phyloP scores from a whole-genome alignment of 2,113 vertebrate species.

The Rhagologus leucostigma region DNA sequence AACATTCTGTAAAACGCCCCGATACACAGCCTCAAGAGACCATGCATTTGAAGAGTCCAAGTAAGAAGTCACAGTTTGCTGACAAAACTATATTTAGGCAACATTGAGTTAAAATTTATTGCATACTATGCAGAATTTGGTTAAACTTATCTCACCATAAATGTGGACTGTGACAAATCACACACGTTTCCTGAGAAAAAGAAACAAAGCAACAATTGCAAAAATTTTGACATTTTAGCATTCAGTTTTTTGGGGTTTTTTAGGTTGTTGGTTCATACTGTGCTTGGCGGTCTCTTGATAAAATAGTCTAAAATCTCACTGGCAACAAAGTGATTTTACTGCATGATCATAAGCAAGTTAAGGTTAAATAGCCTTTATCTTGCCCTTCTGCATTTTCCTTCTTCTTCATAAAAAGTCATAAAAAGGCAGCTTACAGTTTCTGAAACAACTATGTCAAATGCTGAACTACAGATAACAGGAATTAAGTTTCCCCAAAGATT shows the following conservation, averaged over 20 bases:
- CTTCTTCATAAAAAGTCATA: background rate
- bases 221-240: background rate
- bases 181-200: background rate
- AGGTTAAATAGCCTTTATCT: background rate
- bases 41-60: background rate
- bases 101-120: no score
- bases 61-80: background rate
- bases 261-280: background rate
- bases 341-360: background rate
- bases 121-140: background rate
- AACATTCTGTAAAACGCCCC: background rate
- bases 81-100: background rate
- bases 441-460: background rate
- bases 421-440: background rate
- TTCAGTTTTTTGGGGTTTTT: background rate
- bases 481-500: background rate
- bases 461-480: background rate
- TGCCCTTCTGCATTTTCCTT: background rate
- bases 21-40: background rate
- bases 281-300: background rate
- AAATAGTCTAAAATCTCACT: background rate
- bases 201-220: background rate
- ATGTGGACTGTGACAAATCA: background rate
- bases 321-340: background rate
- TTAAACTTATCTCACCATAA: background rate